A percentile compares a stretch with the other conserved stretches of the same genome.
Conservation (phyloP, 2,797 vertebrate species). For the Scolopax rusticola region DNA sequence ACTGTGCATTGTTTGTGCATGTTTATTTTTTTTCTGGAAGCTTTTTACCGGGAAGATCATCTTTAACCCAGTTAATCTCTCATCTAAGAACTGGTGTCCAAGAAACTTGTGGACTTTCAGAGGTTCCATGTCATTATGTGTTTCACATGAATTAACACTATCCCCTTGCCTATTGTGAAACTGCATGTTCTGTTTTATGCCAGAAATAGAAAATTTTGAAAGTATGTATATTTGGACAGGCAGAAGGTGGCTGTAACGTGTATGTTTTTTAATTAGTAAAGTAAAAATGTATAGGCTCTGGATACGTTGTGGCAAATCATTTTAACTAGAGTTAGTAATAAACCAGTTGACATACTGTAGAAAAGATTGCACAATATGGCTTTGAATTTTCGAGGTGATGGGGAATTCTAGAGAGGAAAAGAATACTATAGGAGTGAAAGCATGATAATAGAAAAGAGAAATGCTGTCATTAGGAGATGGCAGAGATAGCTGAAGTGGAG, state of each 20-base stretch:
- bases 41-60: not conserved
- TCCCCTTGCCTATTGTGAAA: not conserved
- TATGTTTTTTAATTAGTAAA: not conserved
- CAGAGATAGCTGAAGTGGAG: not conserved
- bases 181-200: not conserved
- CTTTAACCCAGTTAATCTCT: not conserved
- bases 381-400: not conserved
- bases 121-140: not conserved
- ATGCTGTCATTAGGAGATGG: not conserved
- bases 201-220: not conserved
- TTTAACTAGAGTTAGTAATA: not conserved
- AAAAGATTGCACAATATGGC: not conserved
- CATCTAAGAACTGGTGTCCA: not conserved
- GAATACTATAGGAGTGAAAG: not conserved
- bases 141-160: not conserved
- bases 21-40: not conserved
- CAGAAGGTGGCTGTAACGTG: not conserved
- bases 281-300: not conserved
- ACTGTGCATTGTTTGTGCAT: not conserved
- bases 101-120: not conserved
- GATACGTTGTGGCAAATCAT: not conserved
- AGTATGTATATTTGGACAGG: not conserved
- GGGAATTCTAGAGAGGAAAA: not conserved
- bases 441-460: not conserved
- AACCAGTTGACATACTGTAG: not conserved